Percentiles rank a stretch among this genome's conserved stretches.
These are phyloP conservation scores for Spodoptera exigua DNA, from an alignment of 2,888 invertebrate genomes.

Conservation along the genomic window DNA sequence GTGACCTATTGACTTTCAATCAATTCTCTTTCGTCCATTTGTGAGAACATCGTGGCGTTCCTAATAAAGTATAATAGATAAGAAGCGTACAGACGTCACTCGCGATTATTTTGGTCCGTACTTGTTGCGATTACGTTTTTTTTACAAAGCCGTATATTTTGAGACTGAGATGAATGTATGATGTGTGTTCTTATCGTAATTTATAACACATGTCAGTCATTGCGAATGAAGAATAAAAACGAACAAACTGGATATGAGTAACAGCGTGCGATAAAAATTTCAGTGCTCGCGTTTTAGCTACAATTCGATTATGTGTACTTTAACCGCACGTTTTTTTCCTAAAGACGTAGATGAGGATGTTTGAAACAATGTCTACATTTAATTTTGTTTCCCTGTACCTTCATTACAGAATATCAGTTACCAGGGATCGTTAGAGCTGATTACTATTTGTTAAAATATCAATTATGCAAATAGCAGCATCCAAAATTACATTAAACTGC, in stretches of 20 bases:
- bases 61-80: conserved; percentile 46
- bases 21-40: conserved; percentile 68
- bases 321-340: no score
- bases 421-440: background rate
- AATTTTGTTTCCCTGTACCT: no score
- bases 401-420: conserved; percentile 2
- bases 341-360: no score
- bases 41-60: conserved; percentile 29
- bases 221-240: conserved; percentile 28
- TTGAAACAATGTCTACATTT: no score
- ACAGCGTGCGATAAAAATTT: conserved; percentile 28
- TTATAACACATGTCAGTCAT: conserved; percentile 23
- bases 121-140: conserved; percentile 24
- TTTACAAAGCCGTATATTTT: conserved; percentile 25
- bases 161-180: conserved; percentile 26
- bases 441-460: conserved; percentile 15
- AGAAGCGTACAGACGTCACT: conserved; percentile 27
- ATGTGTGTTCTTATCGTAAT: conserved; percentile 33
- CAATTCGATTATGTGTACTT: no score
- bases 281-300: background rate
- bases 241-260: conserved; percentile 32
- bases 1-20: conserved; percentile 77
- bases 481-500: conserved; percentile 34
- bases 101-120: conserved; percentile 31
- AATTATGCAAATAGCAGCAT: conserved; percentile 40